Base-by-base conservation (phyloP, 2,888 invertebrate species). In the Cephus runcator region DNA sequence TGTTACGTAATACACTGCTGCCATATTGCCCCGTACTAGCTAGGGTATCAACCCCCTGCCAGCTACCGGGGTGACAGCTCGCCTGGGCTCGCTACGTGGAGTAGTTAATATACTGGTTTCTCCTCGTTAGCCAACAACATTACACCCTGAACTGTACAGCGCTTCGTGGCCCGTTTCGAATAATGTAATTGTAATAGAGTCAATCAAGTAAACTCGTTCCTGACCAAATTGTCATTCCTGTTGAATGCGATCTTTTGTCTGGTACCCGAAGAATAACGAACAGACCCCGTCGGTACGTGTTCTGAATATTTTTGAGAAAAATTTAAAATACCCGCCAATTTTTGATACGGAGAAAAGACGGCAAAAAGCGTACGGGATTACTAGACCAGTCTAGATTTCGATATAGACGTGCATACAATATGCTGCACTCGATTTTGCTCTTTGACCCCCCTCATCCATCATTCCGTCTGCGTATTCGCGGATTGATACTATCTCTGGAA, bases 41-140 rank as follows among this genome's bases (percentile, higher is more conserved):
- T 85, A 85, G 82, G 83, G 83, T 83, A 83, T 83, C 84, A 80
- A 82, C 82, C 82, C 78, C 83, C 79, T 73, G 77, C 79, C 78
- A 69, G 81, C 80, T 80, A 78, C 79, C 77, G 76, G 83, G 80
- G 77, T 85, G 87, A 85, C 86, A 85, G 81, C 79, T 81, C 75
- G 71, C 76, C 80, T 78, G 80, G 81, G 82, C 80, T 82, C 78
- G 81, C 84, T 80, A 79, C 79, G 79, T 78, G 79, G 73, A 73
- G 82, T 80, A 82, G 87, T 87, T 89, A 88, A 90, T 90, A 87
- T 88, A 89, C 88, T 88, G 88, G 85, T 84, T 83, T 84, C 87
- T 88, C 87, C 88, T 90, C 88, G 87, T 89, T 89, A 89, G 86
- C 81, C 23, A 75, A 71, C 71, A 71, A 31, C 71, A 71, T 71